Conservation (phyloP, 1,140 invertebrate genomes). For the Temnothorax longispinosus region DNA sequence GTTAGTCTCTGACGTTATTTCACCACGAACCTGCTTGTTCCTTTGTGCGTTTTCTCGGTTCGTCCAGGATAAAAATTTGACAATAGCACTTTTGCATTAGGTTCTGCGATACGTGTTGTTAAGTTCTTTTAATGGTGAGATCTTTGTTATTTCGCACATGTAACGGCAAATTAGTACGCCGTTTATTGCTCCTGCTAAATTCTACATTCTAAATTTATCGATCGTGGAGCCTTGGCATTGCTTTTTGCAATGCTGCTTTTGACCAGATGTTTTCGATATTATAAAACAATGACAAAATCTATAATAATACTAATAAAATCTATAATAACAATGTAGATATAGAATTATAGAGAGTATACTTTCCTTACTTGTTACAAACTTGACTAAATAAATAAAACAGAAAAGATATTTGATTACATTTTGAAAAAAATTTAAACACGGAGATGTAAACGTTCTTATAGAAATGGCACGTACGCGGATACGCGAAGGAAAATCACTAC, state of each 20-base stretch:
- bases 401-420: not conserved
- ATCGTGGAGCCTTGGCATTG: not conserved
- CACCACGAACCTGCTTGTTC: conserved; percentile 13
- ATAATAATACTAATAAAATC: not conserved
- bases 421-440: not conserved
- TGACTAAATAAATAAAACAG: not conserved
- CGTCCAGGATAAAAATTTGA: conserved; percentile 32
- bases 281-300: not conserved
- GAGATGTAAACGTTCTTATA: not conserved
- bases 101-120: conserved; percentile 4
- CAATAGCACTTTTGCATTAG: conserved; percentile 20
- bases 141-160: conserved; percentile 30
- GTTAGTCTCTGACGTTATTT: conserved; percentile 61
- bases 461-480: not conserved
- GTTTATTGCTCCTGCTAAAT: not conserved
- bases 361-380: not conserved
- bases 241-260: not conserved
- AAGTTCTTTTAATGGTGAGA: not conserved
- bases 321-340: not conserved
- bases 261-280: not conserved
- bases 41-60: conserved; percentile 16
- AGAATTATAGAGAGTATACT: not conserved
- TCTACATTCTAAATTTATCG: conserved; percentile 34
- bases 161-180: not conserved
- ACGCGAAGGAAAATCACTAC: not conserved